phyloP scores from a whole-genome alignment of 2,113 vertebrate species.

The Erythrolamprus reginae region DNA sequence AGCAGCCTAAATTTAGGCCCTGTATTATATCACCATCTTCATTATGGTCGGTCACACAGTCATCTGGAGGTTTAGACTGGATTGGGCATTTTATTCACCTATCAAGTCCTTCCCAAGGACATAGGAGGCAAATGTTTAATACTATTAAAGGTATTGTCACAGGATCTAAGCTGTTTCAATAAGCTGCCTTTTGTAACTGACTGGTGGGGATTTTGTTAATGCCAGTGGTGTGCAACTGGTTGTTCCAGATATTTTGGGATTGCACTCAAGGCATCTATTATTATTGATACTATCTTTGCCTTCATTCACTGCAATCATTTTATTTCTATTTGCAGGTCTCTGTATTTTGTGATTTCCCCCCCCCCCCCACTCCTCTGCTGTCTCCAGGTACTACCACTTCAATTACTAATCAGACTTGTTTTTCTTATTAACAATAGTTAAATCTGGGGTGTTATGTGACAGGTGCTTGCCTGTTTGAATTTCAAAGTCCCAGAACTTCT shows the following conservation, averaged over 20 bases:
- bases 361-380: neutral
- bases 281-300: neutral
- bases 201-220: neutral
- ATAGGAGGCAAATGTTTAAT: neutral
- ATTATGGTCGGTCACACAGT: neutral
- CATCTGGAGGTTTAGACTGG: neutral
- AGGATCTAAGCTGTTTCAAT: neutral
- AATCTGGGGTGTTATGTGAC: neutral
- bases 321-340: neutral
- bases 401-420: neutral
- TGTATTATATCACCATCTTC: neutral
- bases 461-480: neutral
- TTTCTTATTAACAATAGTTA: neutral
- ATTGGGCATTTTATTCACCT: neutral
- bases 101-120: neutral
- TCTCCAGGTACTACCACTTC: neutral
- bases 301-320: neutral
- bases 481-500: neutral
- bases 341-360: neutral
- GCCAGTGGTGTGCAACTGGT: neutral
- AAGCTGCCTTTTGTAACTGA: neutral
- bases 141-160: neutral
- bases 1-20: neutral
- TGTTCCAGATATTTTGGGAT: neutral
- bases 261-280: neutral